Conservation (phyloP, 35 echinoderm and acorn worm species). For the Chiridota heheva region DNA sequence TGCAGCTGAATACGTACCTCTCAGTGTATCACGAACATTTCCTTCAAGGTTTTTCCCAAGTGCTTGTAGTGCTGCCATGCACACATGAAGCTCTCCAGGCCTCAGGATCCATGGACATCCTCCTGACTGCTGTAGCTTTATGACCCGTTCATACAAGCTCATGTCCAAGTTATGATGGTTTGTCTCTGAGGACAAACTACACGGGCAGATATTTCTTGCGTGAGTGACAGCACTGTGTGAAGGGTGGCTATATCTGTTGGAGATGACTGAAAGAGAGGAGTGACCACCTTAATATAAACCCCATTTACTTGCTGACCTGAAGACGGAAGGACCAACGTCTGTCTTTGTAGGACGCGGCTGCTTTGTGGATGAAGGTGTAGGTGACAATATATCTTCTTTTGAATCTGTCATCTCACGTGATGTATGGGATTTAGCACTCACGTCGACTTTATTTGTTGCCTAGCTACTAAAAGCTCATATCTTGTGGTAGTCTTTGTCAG, state of each 20-base stretch:
- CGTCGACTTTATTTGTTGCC: conserved; percentile 5
- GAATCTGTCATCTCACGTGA: background rate
- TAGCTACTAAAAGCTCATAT: too few relatives aligned
- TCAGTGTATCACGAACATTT: background rate
- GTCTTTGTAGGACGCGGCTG: background rate
- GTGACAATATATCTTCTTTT: conserved; percentile 21
- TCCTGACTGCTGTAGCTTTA: conserved; percentile 20
- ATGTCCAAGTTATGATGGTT: conserved; percentile 29
- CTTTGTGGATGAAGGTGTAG: too few relatives aligned
- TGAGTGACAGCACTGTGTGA: conserved; percentile 19
- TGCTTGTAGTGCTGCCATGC: conserved; percentile 29
- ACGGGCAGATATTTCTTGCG: conserved; percentile 17
- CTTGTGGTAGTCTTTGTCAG: too few relatives aligned
- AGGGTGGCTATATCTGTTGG: conserved; percentile 9
- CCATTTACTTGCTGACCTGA: background rate
- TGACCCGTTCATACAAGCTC: conserved; percentile 29
- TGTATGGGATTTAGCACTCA: background rate
- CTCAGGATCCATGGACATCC: conserved; percentile 29
- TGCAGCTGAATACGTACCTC: conserved; percentile 16
- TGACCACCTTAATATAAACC: background rate
- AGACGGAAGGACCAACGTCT: conserved; percentile 21
- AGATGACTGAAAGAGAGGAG: background rate
- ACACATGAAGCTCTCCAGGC: conserved; percentile 33
- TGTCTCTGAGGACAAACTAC: conserved; percentile 18
- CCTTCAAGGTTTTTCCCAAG: conserved; percentile 8